A percentile compares a stretch with the other conserved stretches of the same genome.
These are phyloP conservation scores for Botrylloides violaceus DNA, from an alignment of 23 tunicate species.

Conservation along the genomic window DNA sequence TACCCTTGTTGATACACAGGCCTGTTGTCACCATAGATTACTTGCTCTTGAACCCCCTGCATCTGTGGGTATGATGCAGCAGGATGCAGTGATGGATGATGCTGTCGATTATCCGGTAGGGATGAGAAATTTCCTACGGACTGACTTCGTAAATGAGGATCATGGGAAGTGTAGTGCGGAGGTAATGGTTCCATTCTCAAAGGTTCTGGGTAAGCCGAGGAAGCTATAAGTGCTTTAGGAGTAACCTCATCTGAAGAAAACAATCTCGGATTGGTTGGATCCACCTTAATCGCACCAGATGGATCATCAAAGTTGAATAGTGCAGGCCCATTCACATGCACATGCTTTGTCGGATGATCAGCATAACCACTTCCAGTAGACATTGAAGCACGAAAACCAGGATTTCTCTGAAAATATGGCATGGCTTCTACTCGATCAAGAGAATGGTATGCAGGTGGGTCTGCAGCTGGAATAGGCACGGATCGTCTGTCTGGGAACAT, in stretches of 20 bases:
- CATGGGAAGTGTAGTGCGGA: not conserved
- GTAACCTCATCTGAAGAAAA: conserved; percentile 3
- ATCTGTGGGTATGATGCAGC: not conserved
- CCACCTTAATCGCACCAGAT: not conserved
- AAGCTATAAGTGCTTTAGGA: not conserved
- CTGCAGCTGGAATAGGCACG: not conserved
- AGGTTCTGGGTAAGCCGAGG: not conserved
- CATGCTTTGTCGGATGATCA: not conserved
- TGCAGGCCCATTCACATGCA: not conserved
- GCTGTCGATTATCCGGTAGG: not conserved
- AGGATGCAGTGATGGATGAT: not conserved
- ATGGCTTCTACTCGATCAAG: conserved; percentile 4
- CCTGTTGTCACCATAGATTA: too few relatives aligned
- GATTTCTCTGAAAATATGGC: not conserved
- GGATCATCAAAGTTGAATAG: not conserved
- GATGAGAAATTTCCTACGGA: not conserved
- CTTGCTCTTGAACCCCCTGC: too few relatives aligned
- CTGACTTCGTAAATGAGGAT: not conserved
- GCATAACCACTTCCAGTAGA: not conserved
- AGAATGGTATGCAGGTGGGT: not conserved
- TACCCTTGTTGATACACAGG: too few relatives aligned
- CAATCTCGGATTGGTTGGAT: not conserved
- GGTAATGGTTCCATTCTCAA: not conserved
- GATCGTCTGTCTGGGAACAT: not conserved
- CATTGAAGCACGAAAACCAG: not conserved